Base-by-base conservation (phyloP, 2,113 vertebrate genomes). In the Leptodactylus fuscus region DNA sequence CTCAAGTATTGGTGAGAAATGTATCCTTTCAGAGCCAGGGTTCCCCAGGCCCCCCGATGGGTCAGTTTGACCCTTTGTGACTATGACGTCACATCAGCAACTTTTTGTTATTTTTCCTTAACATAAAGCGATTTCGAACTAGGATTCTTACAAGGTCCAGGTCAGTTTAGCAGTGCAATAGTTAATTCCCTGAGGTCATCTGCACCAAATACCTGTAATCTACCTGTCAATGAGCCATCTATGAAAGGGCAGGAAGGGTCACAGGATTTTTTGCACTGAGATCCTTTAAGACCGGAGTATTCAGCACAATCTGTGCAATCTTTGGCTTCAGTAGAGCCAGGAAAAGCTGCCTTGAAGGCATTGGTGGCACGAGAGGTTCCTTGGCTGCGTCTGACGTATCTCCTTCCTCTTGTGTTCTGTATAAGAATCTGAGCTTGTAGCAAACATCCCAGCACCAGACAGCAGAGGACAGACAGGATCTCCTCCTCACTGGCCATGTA, bases 341-440 rank as follows among this genome's bases (percentile, higher is more conserved):
- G 83, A 77, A 85, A 85, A 32, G 16, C 74, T 78, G 83, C 83
- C 83, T 85, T 53, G 29, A 55, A 85, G 75, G 75, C 83, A 85
- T 34, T 71, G 76, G 83, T 79, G 82, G 76, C 82, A 83, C 69
- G 82, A 0, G 74, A 77, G 83, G 89, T 90, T 88, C 86, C 85
- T 51, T 89, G 83, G 51, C 88, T 15, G 86, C 67, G 16, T 88
- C 81, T 92, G 92, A 91, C 90, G 90, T 89, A 87, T 88, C 90
- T 90, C 88, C 89, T 91, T 91, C 91, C 90, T 90, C 85, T 41
- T 38, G 2, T 65, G 89, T 89, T 88, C 88, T 87, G 89, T 90
- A 89, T 92, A 91, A 92, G 89, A 88, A 89, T 90, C 89, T 88
- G 82, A n/a, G 84, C 87, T 89, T 74, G 51, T 83, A 87, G 88